Evolutionary conservation across 1,140 invertebrate genomes (phyloP).

Genomic region (Drosophila pectinifera): DNA sequence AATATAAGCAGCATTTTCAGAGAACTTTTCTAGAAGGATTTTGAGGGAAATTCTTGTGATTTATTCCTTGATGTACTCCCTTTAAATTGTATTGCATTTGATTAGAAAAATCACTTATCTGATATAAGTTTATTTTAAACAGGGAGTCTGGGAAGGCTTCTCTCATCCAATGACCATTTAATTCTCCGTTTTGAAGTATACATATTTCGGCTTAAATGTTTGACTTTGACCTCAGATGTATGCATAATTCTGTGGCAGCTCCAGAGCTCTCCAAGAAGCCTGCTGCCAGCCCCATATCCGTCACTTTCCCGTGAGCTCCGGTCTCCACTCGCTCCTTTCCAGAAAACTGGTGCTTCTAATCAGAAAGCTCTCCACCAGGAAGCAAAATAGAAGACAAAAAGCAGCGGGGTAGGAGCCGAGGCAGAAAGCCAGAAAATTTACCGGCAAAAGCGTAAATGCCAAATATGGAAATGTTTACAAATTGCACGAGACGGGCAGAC

Average conservation of each 20-base stretch:
- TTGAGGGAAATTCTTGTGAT: neutral
- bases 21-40: neutral
- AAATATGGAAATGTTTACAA: slow-evolving; percentile 84
- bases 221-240: slow-evolving; percentile 18
- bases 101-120: too few relatives aligned
- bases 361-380: slow-evolving; percentile 50
- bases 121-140: too few relatives aligned
- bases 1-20: too few relatives aligned
- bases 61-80: too few relatives aligned
- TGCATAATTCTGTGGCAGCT: slow-evolving; percentile 6
- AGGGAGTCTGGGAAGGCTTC: too few relatives aligned
- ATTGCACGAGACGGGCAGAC: slow-evolving; percentile 69
- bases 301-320: slow-evolving; percentile 42
- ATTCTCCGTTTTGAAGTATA: too few relatives aligned
- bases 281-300: slow-evolving; percentile 45
- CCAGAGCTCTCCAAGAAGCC: slow-evolving; percentile 20
- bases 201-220: neutral
- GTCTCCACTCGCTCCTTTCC: neutral
- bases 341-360: slow-evolving; percentile 49
- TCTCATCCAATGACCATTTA: too few relatives aligned
- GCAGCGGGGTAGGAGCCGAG: slow-evolving; percentile 44
- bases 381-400: slow-evolving; percentile 7
- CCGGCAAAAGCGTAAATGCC: slow-evolving; percentile 59
- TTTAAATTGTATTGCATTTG: too few relatives aligned
- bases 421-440: slow-evolving; percentile 45